Evolutionary conservation across 2,113 vertebrate genomes (phyloP).

Genomic region (Acinonyx jubatus): DNA sequence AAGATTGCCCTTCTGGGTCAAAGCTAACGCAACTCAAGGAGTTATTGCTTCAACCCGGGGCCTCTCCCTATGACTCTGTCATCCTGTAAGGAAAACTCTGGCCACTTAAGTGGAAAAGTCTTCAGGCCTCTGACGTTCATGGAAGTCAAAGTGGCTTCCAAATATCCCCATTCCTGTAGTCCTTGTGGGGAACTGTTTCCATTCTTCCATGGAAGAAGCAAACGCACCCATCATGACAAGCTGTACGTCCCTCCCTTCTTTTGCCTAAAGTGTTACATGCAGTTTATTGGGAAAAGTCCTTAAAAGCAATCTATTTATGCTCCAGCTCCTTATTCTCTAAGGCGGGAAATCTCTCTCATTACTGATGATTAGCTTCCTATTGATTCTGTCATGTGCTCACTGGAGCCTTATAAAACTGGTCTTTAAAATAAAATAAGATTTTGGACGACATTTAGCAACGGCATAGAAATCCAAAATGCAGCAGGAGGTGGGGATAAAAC

Average conservation of each 20-base stretch:
- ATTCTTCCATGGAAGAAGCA: not conserved
- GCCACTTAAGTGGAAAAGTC: not conserved
- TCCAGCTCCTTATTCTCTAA: not conserved
- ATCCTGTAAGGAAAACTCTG: not conserved
- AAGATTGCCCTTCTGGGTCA: not conserved
- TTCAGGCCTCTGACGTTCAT: not conserved
- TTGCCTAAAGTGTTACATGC: not conserved
- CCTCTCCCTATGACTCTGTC: not conserved
- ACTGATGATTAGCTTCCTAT: not conserved
- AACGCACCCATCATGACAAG: too few relatives aligned
- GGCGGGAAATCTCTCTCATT: not conserved
- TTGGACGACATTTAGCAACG: not conserved
- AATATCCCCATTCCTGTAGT: not conserved
- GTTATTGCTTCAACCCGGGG: not conserved
- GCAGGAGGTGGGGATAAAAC: not conserved
- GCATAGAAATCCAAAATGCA: not conserved
- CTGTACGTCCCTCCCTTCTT: not conserved
- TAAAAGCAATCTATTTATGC: not conserved
- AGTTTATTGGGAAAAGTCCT: not conserved
- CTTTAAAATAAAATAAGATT: constrained; percentile 48
- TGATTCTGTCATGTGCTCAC: not conserved
- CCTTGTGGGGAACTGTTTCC: not conserved
- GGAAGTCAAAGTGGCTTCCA: not conserved
- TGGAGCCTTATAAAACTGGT: not conserved
- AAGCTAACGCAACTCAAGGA: not conserved